These are phyloP conservation scores for Dinomys branickii DNA, from an alignment of 2,113 vertebrate species.

Conservation along the genomic window DNA sequence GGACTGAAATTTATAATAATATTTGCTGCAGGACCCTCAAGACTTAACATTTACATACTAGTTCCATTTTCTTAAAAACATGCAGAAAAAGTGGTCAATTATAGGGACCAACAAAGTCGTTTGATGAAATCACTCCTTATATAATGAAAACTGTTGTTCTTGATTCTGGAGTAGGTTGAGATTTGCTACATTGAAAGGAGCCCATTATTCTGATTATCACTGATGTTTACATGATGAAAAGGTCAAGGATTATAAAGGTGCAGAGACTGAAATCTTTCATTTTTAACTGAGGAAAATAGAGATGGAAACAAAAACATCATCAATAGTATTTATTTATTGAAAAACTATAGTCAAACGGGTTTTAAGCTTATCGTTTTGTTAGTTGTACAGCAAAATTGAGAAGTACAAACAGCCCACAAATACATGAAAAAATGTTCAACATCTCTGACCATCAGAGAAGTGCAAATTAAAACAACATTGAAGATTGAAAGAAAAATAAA, in stretches of 20 bases:
- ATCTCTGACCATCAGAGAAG: neutral
- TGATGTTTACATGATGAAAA: neutral
- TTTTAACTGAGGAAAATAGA: neutral
- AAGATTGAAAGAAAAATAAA: too few relatives aligned
- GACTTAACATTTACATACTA: neutral
- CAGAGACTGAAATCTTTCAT: neutral
- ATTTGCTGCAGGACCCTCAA: neutral
- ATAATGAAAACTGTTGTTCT: neutral
- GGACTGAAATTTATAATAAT: neutral
- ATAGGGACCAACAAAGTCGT: neutral
- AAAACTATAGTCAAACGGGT: neutral
- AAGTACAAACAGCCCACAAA: neutral
- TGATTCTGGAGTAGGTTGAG: neutral
- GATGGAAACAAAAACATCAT: neutral
- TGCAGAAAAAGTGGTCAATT: neutral
- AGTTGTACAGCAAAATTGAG: neutral
- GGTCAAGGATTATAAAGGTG: neutral
- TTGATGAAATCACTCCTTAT: neutral
- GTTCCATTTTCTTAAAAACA: conserved; percentile 9
- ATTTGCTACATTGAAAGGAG: neutral
- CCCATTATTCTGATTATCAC: conserved; percentile 29
- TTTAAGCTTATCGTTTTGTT: neutral
- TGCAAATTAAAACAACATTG: neutral
- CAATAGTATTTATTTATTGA: neutral
- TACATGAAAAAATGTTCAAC: neutral